Percentiles rank a stretch among this genome's conserved stretches.
Conservation (phyloP, 2,113 vertebrate genomes). For the Chionomys nivalis region DNA sequence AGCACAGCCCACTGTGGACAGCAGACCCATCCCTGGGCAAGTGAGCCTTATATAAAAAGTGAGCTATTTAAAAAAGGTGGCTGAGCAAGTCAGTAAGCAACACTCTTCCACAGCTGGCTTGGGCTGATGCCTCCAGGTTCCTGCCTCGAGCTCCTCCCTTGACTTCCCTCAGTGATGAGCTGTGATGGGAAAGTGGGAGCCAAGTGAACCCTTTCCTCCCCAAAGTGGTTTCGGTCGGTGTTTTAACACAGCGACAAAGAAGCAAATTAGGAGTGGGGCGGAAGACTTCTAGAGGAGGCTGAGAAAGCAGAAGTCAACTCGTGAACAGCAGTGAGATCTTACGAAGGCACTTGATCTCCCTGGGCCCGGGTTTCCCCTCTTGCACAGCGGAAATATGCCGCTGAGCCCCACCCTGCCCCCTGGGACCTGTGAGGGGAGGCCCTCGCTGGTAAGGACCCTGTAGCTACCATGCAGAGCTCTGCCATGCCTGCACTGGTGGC, state of each 20-base stretch:
- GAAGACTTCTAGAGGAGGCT: conserved; percentile 35
- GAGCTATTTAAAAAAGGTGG: neutral
- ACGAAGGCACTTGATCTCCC: neutral
- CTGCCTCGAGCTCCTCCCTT: neutral
- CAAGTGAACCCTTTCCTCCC: neutral
- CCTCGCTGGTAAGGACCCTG: neutral
- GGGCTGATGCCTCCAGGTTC: neutral
- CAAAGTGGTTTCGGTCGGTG: neutral
- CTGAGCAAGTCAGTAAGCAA: neutral
- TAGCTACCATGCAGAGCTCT: neutral
- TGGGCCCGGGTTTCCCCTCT: conserved; percentile 66
- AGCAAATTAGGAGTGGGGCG: neutral
- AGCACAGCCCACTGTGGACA: neutral
- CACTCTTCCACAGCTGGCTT: neutral
- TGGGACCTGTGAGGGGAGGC: neutral
- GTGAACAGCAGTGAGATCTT: neutral
- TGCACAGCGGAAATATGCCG: conserved; percentile 45
- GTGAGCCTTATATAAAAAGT: neutral
- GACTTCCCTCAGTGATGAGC: neutral
- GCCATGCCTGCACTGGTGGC: neutral
- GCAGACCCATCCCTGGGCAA: neutral
- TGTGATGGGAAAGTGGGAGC: neutral
- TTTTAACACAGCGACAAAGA: neutral
- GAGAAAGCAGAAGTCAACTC: conserved; percentile 67
- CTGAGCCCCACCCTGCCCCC: conserved; percentile 1